Evolutionary conservation across 2,888 invertebrate genomes (phyloP).

Genomic region (Tribolium freemani): DNA sequence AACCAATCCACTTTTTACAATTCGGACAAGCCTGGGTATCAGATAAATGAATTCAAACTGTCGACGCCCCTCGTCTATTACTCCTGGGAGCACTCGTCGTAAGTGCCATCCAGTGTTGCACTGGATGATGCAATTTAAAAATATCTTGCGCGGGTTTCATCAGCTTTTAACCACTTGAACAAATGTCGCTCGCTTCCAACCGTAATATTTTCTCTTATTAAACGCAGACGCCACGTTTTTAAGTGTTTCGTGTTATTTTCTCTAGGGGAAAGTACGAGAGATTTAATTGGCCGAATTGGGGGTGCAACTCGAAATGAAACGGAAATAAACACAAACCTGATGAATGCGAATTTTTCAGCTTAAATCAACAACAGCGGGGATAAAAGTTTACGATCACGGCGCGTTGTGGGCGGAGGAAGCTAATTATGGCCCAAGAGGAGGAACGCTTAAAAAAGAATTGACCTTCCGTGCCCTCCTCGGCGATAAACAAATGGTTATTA

Average conservation of each 20-base stretch:
- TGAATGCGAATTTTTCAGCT: constrained; percentile 19
- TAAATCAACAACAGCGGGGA: constrained; percentile 4
- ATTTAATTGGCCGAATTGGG: constrained; percentile 38
- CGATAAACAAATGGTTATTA: not conserved
- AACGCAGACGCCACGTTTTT: constrained; percentile 24
- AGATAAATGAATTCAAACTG: constrained; percentile 31
- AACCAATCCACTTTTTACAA: not conserved
- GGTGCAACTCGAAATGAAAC: constrained; percentile 22
- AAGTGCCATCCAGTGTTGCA: constrained; percentile 50
- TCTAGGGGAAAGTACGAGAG: constrained; percentile 30
- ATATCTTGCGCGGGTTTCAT: constrained; percentile 44
- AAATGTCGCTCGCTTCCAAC: constrained; percentile 43
- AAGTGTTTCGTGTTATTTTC: constrained; percentile 32
- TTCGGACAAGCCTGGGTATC: constrained; percentile 27
- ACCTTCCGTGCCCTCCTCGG: not conserved
- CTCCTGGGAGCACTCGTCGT: constrained; percentile 34
- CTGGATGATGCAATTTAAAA: constrained; percentile 50
- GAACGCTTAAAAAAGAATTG: not conserved
- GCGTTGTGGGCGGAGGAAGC: not conserved
- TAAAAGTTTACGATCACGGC: constrained; percentile 3
- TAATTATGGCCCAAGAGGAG: constrained; percentile 8
- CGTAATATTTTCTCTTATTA: constrained; percentile 45
- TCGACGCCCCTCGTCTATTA: constrained; percentile 23
- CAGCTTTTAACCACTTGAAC: constrained; percentile 44
- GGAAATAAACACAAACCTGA: constrained; percentile 26